Evolutionary conservation across 1,140 invertebrate species (phyloP), one percentile per base, ranked within the genome.

Genomic region (Alviniconcha marisindica): DNA sequence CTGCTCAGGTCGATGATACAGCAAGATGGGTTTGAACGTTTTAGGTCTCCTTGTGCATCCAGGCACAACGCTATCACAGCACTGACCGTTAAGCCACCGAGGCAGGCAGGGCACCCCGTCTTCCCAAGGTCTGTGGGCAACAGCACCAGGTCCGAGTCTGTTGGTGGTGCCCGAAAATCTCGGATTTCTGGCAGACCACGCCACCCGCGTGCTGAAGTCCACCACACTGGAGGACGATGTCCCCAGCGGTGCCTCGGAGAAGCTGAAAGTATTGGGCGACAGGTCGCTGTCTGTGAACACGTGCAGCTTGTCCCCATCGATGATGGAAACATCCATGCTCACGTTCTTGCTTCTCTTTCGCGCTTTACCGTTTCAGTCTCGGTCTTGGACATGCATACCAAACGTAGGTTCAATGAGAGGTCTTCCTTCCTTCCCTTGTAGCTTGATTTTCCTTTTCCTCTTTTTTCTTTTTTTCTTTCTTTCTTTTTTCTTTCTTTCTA

Each of bases 11-110:
- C 80, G 42, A 4, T 79, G 76, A n/a, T 84, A 84, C 21, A 84
- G 36, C 40, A 84, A 31, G 14, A 84, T 33, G 14, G 83, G 83
- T 42, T 56, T 77, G 36, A 84, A 84, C 12, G 79, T 84, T 31
- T 84, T 84, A 0, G 83, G 79, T 14, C 21, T 51, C 24, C 44
- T 36, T 1, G 40, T 44, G 60, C 28, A 56, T 1, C 31, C 24
- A 0, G 10, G 42, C 14, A 12, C 14, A 21, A 31, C n/a, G 24
- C 10, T 21, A 12, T 56, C 18, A 36, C 7, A 2, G 28, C 18
- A 79, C 36, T 51, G 24, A 18, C 24, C 21, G 2, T 60, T 1
- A 3, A 1, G n/a, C 77, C 51, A 40, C 12, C 24, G 28, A 14
- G 77, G 48, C 24, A 12, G 15, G 51, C 48, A 38, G n/a, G 77